These are phyloP conservation scores for Tadarida brasiliensis DNA, from an alignment of 2,797 vertebrate genomes.

Conservation along the genomic window DNA sequence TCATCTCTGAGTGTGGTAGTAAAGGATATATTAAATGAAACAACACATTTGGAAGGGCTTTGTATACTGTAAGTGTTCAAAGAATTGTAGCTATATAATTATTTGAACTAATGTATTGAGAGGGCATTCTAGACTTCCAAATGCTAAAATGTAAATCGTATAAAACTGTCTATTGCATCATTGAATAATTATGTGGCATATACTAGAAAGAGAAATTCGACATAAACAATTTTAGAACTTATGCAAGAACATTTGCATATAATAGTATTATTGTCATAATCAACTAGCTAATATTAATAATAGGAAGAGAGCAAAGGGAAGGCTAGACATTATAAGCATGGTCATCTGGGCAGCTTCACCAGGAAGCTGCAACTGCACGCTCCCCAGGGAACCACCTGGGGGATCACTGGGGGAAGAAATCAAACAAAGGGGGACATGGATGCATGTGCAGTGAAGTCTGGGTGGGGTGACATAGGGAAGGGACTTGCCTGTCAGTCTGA, in stretches of 20 bases:
- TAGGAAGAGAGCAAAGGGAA: neutral
- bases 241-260: neutral
- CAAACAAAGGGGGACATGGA: neutral
- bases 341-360: neutral
- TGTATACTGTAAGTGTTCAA: neutral
- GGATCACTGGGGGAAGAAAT: neutral
- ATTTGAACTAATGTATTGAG: neutral
- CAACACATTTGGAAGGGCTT: neutral
- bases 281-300: neutral
- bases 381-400: neutral
- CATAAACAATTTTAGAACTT: neutral
- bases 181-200: neutral
- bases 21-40: constrained; percentile 24
- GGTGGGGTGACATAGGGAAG: neutral
- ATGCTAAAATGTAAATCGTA: neutral
- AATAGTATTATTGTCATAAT: neutral
- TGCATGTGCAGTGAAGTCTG: neutral
- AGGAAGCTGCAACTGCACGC: neutral
- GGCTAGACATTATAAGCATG: neutral
- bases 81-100: neutral
- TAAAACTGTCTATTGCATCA: neutral
- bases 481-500: neutral
- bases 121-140: neutral
- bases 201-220: neutral
- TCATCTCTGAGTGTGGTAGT: neutral